Conservation (phyloP, 2,888 invertebrate genomes). For the Melikaiella ostensackeni region DNA sequence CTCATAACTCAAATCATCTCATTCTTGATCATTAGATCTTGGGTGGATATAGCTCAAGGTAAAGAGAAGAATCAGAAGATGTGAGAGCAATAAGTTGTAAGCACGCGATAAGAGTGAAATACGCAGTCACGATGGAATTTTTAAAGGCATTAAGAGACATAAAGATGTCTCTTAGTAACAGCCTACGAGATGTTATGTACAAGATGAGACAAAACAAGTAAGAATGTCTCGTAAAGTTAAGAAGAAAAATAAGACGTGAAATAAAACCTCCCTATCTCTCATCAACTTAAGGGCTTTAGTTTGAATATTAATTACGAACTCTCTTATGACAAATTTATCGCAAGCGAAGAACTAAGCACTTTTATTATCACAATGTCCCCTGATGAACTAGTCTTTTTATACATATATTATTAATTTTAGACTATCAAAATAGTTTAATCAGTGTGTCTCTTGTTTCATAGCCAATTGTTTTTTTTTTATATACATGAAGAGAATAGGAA, state of each 20-base stretch:
- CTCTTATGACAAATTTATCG: not conserved
- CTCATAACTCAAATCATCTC: not conserved
- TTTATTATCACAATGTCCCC: not conserved
- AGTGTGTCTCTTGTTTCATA: too few species aligned
- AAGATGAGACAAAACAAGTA: not conserved
- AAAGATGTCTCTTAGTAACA: not conserved
- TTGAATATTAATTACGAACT: not conserved
- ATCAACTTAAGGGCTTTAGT: not conserved
- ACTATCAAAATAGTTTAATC: too few species aligned
- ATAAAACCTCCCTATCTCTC: not conserved
- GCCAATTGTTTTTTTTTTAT: too few species aligned
- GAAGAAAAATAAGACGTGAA: not conserved
- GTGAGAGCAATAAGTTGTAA: not conserved
- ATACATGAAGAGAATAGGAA: too few species aligned
- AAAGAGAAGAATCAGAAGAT: not conserved
- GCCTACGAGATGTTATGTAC: not conserved
- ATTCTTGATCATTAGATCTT: constrained; percentile 14
- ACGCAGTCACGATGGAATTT: not conserved
- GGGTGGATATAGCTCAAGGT: not conserved
- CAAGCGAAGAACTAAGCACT: not conserved
- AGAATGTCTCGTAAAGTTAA: not conserved
- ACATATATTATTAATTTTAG: too few species aligned
- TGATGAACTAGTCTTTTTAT: not conserved
- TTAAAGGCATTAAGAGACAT: not conserved
- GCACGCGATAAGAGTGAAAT: not conserved